Evolutionary conservation across 2,888 invertebrate genomes (phyloP).

Genomic region (Acanthosepion lycidas): DNA sequence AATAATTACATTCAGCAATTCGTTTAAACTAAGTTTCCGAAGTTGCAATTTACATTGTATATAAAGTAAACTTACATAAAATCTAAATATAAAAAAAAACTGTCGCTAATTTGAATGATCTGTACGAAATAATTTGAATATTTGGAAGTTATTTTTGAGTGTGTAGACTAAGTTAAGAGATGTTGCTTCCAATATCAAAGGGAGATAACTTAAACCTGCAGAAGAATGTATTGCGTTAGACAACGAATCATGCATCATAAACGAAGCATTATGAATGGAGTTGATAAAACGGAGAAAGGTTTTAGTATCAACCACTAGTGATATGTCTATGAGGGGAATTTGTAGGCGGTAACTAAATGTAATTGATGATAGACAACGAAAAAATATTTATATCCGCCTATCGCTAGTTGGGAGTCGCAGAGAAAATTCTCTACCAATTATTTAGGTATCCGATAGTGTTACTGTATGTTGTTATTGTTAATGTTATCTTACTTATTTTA

Average conservation of each 20-base stretch:
- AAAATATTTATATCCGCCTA: slow-evolving; percentile 21
- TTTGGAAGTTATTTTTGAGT: neutral
- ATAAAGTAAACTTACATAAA: too few relatives aligned
- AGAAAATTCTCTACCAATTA: neutral
- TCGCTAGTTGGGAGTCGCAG: neutral
- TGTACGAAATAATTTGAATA: neutral
- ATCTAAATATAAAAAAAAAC: too few relatives aligned
- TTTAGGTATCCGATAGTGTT: neutral
- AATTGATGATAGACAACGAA: neutral
- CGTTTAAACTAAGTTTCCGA: too few relatives aligned
- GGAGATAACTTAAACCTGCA: neutral
- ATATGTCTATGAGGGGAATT: slow-evolving; percentile 10
- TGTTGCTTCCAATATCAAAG: neutral
- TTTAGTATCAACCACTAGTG: neutral
- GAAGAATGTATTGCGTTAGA: neutral
- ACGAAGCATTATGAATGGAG: neutral
- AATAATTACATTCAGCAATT: too few relatives aligned
- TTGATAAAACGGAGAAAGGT: neutral
- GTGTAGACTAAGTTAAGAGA: too few relatives aligned
- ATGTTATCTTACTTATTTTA: too few relatives aligned
- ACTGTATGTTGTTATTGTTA: too few relatives aligned
- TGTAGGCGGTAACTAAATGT: slow-evolving; percentile 33
- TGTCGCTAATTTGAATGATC: too few relatives aligned
- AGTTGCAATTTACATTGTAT: too few relatives aligned
- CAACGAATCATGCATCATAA: neutral